Evolutionary conservation across 2,113 vertebrate genomes (phyloP).

Genomic region (Rissa tridactyla): DNA sequence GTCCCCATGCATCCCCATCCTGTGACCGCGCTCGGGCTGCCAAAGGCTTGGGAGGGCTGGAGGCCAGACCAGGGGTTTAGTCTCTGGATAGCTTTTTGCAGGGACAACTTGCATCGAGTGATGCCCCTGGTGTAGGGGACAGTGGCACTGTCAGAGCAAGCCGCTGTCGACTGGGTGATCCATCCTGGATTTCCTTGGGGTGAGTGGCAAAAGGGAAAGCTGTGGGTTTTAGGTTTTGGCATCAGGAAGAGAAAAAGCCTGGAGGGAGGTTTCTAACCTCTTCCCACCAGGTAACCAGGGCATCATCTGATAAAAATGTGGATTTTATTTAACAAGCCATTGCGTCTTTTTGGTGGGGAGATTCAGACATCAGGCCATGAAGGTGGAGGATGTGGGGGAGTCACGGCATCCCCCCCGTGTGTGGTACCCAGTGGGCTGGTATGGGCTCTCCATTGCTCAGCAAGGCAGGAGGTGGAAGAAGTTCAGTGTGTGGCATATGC

Average conservation of each 20-base stretch:
- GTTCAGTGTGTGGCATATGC: accelerated
- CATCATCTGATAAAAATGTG: not conserved
- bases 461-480: not conserved
- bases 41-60: not conserved
- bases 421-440: not conserved
- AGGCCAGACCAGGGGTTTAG: not conserved
- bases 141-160: not conserved
- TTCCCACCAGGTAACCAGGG: not conserved
- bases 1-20: not conserved
- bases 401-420: accelerated
- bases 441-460: accelerated
- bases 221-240: not conserved
- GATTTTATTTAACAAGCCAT: not conserved
- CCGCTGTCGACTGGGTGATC: not conserved
- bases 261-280: not conserved
- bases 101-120: accelerated
- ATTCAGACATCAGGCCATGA: not conserved
- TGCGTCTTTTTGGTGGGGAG: not conserved
- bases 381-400: not conserved
- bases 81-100: not conserved
- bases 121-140: not conserved
- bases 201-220: not conserved
- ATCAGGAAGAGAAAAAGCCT: not conserved
- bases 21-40: not conserved
- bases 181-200: not conserved